Evolutionary conservation across 2,888 invertebrate species (phyloP), one percentile per base, ranked within the genome.

Genomic region (Athalia rosae): DNA sequence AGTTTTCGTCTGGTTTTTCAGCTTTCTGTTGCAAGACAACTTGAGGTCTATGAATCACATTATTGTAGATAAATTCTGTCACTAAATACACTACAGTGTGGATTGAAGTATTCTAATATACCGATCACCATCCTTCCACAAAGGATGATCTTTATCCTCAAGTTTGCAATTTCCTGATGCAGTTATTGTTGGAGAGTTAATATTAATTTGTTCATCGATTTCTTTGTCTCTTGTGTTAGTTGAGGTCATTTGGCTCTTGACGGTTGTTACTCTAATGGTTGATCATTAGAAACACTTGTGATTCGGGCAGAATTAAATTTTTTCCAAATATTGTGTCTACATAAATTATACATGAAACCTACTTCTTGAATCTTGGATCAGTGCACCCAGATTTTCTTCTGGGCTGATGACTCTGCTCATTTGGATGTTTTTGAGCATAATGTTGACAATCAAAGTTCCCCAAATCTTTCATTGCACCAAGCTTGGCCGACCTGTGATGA

Each of bases 341-440:
- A 7, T 53, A 53, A 53, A 1, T 53, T 53, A 6, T 28, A 28
- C 28, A 2, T 28, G 28, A 28, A 62, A 61, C 64, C 8, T 83
- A 86, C 89, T 82, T 87, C 81, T 87, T 87, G 58, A 89, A 89
- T 76, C 89, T 84, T 13, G 88, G 87, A 82, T 89, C 89, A 3
- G 80, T 66, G 62, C 83, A 84, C 53, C 87, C 85, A 9, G 87
- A 85, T 80, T 81, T 81, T 78, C 84, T 83, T 69, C 82, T 85
- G 28, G 78, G 41, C 2, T 76, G 79, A 8, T 83, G 80, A 69
- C 62, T 79, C 41, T 8, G 79, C 8, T 78, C 62, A 41, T 47
- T 15, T 61, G 50, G 77, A 67, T 15, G 41, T 50, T 69, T 77
- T 13, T 8, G 45, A 77, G 43, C 28, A 45, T 13, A 47, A 66